Evolutionary conservation across 2,888 invertebrate species (phyloP).

Genomic region (Falcaria lacertinaria): DNA sequence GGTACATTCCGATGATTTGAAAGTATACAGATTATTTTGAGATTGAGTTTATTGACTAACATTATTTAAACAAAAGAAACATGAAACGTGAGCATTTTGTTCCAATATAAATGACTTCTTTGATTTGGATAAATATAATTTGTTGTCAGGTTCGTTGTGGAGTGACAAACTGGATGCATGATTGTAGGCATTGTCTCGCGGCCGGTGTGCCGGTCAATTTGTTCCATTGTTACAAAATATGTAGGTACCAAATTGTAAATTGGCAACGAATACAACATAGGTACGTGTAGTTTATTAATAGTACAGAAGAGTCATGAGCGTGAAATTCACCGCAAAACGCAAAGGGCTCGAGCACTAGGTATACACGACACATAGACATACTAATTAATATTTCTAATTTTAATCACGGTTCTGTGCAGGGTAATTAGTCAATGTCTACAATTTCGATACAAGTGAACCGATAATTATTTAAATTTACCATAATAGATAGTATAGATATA

Average conservation of each 20-base stretch:
- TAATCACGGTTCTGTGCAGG: too few species aligned
- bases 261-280: constrained; percentile 26
- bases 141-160: constrained; percentile 42
- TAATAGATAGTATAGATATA: too few species aligned
- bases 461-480: too few species aligned
- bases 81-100: background rate
- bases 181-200: constrained; percentile 67
- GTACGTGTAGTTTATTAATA: constrained; percentile 13
- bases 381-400: too few species aligned
- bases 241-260: constrained; percentile 49
- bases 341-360: too few species aligned
- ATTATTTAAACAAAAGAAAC: too few species aligned
- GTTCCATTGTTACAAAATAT: constrained; percentile 69
- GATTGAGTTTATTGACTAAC: too few species aligned
- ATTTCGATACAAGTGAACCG: too few species aligned
- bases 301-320: constrained; percentile 8
- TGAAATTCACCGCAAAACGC: background rate
- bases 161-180: constrained; percentile 61
- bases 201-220: constrained; percentile 59
- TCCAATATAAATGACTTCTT: constrained; percentile 24
- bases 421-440: too few species aligned
- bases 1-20: too few species aligned
- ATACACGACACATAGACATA: too few species aligned
- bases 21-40: too few species aligned
- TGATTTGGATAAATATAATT: constrained; percentile 53